Evolutionary conservation across 92 coral and sea anemone species (phyloP).

Genomic region (Micromussa lordhowensis): DNA sequence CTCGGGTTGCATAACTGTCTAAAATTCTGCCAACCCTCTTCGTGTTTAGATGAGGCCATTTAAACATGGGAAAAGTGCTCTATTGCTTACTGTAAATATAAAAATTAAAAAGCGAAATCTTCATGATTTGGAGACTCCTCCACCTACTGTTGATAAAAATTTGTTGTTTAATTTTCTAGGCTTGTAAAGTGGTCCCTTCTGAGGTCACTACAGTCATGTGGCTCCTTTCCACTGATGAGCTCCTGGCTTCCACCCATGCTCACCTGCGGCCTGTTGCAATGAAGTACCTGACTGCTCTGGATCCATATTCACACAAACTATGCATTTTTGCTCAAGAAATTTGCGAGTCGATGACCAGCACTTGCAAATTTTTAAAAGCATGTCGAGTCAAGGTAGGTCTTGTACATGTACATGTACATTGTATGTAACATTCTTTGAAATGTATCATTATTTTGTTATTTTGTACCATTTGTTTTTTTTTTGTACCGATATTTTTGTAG

Average conservation of each 20-base stretch:
- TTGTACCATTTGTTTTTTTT: no score
- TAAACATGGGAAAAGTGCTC: no score
- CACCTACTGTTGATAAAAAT: no score
- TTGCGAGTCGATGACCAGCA: conserved; percentile 61
- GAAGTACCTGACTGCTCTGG: conserved; percentile 71
- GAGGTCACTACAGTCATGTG: conserved; percentile 82
- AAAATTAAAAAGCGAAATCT: no score
- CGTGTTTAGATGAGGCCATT: no score
- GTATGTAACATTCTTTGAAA: no score
- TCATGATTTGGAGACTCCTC: no score
- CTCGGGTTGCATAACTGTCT: no score
- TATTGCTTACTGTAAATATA: no score
- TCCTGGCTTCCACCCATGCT: conserved; percentile 73
- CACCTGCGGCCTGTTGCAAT: conserved; percentile 65
- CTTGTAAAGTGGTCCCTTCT: conserved; percentile 70
- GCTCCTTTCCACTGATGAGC: conserved; percentile 85
- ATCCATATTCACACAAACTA: conserved; percentile 63
- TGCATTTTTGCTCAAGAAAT: conserved; percentile 50
- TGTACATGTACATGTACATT: not conserved
- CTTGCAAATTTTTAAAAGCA: conserved; percentile 76
- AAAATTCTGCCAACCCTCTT: no score
- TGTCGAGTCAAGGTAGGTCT: conserved; percentile 64
- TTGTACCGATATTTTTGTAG: no score
- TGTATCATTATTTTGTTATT: no score
- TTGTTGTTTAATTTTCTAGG: conserved; percentile 39